Evolutionary conservation across 2,113 vertebrate genomes (phyloP).

Genomic region (Petrocephalus microphthalmus): DNA sequence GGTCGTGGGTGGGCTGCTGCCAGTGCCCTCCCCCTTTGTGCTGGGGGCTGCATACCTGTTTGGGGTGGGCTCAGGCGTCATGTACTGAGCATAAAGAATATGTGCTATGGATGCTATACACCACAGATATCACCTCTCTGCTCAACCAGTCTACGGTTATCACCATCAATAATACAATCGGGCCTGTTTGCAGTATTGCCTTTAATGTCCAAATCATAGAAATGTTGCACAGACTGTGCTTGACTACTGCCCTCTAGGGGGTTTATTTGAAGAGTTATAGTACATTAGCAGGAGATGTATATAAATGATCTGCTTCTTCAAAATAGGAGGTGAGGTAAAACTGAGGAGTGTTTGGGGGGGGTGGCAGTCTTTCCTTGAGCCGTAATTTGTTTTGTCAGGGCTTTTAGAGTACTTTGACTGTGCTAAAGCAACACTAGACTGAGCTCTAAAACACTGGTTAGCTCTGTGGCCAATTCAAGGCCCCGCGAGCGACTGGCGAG

Average conservation of each 20-base stretch:
- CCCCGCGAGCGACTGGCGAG: neutral
- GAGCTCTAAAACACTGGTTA: neutral
- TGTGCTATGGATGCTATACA: neutral
- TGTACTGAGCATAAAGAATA: neutral
- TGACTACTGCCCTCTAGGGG: neutral
- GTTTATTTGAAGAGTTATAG: neutral
- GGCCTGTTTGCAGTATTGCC: neutral
- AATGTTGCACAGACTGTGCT: neutral
- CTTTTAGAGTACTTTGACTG: neutral
- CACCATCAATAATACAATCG: neutral
- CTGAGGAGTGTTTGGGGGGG: neutral
- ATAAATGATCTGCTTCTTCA: neutral
- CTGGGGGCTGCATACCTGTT: neutral
- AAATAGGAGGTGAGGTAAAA: neutral
- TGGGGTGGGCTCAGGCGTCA: neutral
- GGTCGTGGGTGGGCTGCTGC: conserved; percentile 29
- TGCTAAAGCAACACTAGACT: neutral
- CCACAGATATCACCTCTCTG: too few relatives aligned
- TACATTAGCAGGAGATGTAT: neutral
- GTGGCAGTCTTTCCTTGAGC: neutral
- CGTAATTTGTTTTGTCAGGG: neutral
- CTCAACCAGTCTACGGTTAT: neutral
- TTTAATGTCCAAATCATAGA: conserved; percentile 11
- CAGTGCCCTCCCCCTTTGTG: neutral
- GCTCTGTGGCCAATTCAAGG: neutral